A percentile compares a stretch with the other conserved stretches of the same genome.
Evolutionary conservation across 2,888 invertebrate species (phyloP).

Genomic region (Hymenopus coronatus): DNA sequence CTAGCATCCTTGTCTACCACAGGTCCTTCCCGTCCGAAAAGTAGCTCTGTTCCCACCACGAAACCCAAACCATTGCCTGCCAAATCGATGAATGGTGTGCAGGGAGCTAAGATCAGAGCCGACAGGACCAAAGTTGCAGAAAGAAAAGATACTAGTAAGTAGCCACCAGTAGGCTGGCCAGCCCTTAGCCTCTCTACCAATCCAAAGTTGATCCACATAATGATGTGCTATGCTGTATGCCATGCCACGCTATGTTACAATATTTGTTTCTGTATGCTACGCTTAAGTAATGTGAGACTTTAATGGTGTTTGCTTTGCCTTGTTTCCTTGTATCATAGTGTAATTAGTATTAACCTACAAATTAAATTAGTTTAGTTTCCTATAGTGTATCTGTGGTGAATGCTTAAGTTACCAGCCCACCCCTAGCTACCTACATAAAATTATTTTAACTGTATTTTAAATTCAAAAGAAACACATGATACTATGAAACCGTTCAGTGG

Average conservation of each 20-base stretch:
- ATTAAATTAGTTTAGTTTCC: not conserved
- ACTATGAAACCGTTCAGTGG: no score
- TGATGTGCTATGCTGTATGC: not conserved
- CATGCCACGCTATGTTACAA: not conserved
- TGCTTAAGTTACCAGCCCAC: not conserved
- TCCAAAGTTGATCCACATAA: not conserved
- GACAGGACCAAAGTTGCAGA: constrained; percentile 35
- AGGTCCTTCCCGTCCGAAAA: constrained; percentile 68
- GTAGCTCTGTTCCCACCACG: constrained; percentile 55
- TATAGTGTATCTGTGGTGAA: not conserved
- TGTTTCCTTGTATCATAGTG: not conserved
- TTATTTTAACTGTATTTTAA: no score
- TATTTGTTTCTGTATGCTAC: not conserved
- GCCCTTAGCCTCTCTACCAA: not conserved
- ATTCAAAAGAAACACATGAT: no score
- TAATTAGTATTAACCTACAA: not conserved
- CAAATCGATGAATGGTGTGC: constrained; percentile 36
- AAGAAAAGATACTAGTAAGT: constrained; percentile 36
- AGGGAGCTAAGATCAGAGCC: constrained; percentile 33
- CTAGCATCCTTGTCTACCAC: constrained; percentile 74
- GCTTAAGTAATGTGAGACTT: not conserved
- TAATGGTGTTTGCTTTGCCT: not conserved
- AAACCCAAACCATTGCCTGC: constrained; percentile 36
- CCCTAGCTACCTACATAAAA: no score
- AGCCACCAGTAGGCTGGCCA: constrained; percentile 9